Percentiles rank a stretch among this genome's conserved stretches.
These are phyloP conservation scores for Euphydryas editha DNA, from an alignment of 2,888 invertebrate genomes.

Conservation along the genomic window DNA sequence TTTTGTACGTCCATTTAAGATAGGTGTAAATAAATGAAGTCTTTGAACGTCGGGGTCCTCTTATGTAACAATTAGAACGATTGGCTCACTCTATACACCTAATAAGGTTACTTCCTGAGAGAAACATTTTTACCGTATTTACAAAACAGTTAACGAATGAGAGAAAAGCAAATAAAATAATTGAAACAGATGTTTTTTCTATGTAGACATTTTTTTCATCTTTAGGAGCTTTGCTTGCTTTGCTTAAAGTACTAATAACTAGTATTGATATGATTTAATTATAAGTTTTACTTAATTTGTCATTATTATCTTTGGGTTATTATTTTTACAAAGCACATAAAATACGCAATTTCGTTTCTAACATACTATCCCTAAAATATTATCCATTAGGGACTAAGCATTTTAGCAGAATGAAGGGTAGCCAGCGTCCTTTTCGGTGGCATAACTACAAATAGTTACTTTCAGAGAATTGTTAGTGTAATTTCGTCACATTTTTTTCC, in stretches of 20 bases:
- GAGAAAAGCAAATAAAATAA: neutral
- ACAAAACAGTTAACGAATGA: neutral
- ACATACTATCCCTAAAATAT: too few species aligned
- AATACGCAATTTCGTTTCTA: too few species aligned
- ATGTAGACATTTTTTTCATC: neutral
- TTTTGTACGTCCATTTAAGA: conserved; percentile 12
- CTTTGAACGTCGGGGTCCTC: conserved; percentile 2
- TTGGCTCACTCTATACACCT: conserved; percentile 17
- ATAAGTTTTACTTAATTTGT: too few species aligned
- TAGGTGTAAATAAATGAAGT: conserved; percentile 18
- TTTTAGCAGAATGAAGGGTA: too few species aligned
- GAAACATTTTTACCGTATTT: conserved; percentile 6
- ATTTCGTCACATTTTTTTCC: too few species aligned
- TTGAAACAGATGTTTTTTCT: neutral
- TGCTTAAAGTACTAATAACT: neutral
- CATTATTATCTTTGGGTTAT: too few species aligned
- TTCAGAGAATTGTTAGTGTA: too few species aligned
- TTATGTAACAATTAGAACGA: conserved; percentile 20
- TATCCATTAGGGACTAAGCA: too few species aligned
- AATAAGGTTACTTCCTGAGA: conserved; percentile 4
- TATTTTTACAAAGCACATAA: too few species aligned
- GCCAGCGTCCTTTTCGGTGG: too few species aligned
- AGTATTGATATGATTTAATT: neutral
- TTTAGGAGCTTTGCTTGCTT: neutral
- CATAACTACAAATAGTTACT: too few species aligned